Evolutionary conservation across 2,888 invertebrate genomes (phyloP).

Genomic region (Lasioglossum morio): DNA sequence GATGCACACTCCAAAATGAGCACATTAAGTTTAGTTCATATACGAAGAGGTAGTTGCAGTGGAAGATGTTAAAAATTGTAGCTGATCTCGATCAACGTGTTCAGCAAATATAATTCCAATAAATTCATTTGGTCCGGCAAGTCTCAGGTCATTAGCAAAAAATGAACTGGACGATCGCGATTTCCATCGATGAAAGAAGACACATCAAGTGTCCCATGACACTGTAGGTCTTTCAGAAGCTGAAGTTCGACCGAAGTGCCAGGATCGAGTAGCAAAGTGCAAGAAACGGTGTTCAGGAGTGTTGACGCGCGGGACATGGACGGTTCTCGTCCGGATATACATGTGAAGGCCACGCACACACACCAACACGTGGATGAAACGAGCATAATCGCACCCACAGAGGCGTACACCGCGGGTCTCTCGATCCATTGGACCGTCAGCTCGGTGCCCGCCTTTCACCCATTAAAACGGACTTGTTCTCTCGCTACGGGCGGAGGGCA

Average conservation of each 20-base stretch:
- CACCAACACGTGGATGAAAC: constrained; percentile 17
- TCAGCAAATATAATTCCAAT: too few relatives aligned
- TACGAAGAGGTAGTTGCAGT: neutral
- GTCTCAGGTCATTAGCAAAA: neutral
- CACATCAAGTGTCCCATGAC: neutral
- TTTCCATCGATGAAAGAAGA: neutral
- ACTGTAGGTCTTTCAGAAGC: neutral
- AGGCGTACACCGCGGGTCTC: constrained; percentile 76
- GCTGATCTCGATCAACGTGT: neutral
- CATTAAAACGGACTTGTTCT: constrained; percentile 71
- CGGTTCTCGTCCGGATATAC: neutral
- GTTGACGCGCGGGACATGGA: neutral
- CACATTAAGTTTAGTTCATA: neutral
- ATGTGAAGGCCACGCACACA: neutral
- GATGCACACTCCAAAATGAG: neutral
- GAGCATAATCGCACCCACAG: constrained; percentile 69
- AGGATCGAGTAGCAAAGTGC: neutral
- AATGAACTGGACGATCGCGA: neutral
- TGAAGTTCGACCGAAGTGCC: neutral
- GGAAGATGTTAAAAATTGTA: neutral
- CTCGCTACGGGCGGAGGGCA: constrained; percentile 68
- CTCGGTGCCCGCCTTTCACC: constrained; percentile 74
- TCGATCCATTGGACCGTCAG: constrained; percentile 74
- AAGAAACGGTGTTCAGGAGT: neutral
- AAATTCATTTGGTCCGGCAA: too few relatives aligned